These are phyloP conservation scores for Gracilinanus agilis DNA, from an alignment of 2,113 vertebrate genomes.

Conservation along the genomic window DNA sequence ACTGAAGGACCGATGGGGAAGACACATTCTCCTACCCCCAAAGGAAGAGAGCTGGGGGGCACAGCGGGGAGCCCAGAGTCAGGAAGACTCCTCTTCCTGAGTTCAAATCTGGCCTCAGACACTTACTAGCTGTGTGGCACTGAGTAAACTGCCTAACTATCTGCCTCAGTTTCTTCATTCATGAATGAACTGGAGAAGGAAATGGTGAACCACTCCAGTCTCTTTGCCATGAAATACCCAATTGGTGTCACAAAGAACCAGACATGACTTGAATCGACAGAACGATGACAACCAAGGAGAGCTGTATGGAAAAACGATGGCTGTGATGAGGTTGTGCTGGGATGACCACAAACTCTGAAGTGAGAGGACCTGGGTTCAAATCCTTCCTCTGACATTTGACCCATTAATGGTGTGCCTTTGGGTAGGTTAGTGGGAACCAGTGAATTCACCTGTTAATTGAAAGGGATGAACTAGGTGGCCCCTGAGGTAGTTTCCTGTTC, in stretches of 20 bases:
- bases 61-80: too few relatives aligned
- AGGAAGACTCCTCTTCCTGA: too few relatives aligned
- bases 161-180: too few relatives aligned
- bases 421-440: not conserved
- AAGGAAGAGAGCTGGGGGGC: not conserved
- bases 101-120: too few relatives aligned
- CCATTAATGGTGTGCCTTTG: not conserved
- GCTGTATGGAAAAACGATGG: not conserved
- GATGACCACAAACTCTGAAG: not conserved
- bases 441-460: not conserved
- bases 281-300: not conserved
- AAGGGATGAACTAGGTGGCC: not conserved
- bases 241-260: too few relatives aligned
- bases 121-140: too few relatives aligned
- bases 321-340: not conserved
- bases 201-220: too few relatives aligned
- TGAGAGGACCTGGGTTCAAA: not conserved
- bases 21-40: not conserved
- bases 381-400: not conserved
- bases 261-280: too few relatives aligned
- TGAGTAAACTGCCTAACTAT: too few relatives aligned
- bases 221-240: too few relatives aligned
- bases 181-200: too few relatives aligned
- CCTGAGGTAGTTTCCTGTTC: not conserved
- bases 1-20: not conserved